A percentile compares a stretch with the other conserved stretches of the same genome.
Evolutionary conservation across 2,888 invertebrate species (phyloP).

Genomic region (Caenorhabditis macrosperma): DNA sequence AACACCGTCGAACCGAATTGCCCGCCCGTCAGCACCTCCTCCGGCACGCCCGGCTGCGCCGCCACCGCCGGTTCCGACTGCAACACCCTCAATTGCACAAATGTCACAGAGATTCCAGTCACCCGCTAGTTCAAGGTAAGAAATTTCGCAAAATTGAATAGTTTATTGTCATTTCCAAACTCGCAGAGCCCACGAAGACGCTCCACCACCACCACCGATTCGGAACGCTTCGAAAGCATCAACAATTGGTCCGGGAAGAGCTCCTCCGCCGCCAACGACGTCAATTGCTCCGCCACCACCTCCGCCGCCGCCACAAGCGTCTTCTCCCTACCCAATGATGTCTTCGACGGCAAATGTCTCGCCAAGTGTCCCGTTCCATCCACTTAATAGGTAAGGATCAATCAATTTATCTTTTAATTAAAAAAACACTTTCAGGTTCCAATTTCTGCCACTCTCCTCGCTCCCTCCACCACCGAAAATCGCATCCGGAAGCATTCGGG

Average conservation of each 20-base stretch:
- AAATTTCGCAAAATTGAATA: no score
- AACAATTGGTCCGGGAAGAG: slow-evolving; percentile 12
- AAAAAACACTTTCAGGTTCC: slow-evolving; percentile 56
- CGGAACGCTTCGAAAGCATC: slow-evolving; percentile 61
- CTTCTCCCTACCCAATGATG: slow-evolving; percentile 32
- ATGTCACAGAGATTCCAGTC: slow-evolving; percentile 32
- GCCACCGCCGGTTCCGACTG: slow-evolving; percentile 59
- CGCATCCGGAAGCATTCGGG: slow-evolving; percentile 13
- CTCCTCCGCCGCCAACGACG: slow-evolving; percentile 40
- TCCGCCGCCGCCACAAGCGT: slow-evolving; percentile 48
- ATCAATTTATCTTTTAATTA: neutral
- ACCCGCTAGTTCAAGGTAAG: slow-evolving; percentile 5
- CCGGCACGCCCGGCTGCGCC: slow-evolving; percentile 66
- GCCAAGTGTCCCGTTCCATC: slow-evolving; percentile 43
- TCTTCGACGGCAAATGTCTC: slow-evolving; percentile 37
- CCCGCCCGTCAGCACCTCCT: slow-evolving; percentile 65
- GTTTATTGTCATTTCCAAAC: no score
- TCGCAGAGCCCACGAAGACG: slow-evolving; percentile 42
- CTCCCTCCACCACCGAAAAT: slow-evolving; percentile 67
- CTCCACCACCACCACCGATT: slow-evolving; percentile 65
- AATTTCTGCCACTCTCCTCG: slow-evolving; percentile 61
- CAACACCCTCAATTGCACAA: slow-evolving; percentile 26
- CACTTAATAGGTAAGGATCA: slow-evolving; percentile 26
- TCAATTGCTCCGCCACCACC: slow-evolving; percentile 20
- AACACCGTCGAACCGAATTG: slow-evolving; percentile 7